A percentile compares a stretch with the other conserved stretches of the same genome.
Conservation (phyloP, 2,113 vertebrate species). For the Psilopogon haemacephalus region DNA sequence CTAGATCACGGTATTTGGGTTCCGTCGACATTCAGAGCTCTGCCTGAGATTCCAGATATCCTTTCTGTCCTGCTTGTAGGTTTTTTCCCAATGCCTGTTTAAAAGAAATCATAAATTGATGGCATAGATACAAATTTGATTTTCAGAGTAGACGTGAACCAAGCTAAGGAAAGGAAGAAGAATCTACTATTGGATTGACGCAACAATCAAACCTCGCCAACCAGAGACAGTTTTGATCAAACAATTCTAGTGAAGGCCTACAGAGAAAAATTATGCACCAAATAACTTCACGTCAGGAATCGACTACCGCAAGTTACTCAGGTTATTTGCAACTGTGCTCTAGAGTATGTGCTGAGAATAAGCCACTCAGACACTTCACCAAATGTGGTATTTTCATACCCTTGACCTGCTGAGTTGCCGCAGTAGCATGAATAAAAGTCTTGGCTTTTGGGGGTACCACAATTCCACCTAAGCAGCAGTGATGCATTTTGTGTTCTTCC, state of each 20-base stretch:
- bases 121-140: background rate
- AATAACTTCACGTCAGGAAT: background rate
- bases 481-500: background rate
- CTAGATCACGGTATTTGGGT: accelerated
- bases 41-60: background rate
- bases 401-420: background rate
- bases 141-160: background rate
- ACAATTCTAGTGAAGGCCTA: background rate
- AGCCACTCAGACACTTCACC: accelerated
- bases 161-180: background rate
- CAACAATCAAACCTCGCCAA: background rate
- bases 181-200: background rate
- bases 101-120: background rate
- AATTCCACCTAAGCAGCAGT: background rate
- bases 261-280: background rate
- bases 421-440: background rate
- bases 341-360: background rate
- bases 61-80: background rate
- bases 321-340: background rate
- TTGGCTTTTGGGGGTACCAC: background rate
- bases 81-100: background rate
- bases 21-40: background rate
- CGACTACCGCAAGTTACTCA: background rate
- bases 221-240: background rate
- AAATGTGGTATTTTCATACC: accelerated